Conservation (phyloP, 2,797 vertebrate species). For the Trematomus bernacchii region DNA sequence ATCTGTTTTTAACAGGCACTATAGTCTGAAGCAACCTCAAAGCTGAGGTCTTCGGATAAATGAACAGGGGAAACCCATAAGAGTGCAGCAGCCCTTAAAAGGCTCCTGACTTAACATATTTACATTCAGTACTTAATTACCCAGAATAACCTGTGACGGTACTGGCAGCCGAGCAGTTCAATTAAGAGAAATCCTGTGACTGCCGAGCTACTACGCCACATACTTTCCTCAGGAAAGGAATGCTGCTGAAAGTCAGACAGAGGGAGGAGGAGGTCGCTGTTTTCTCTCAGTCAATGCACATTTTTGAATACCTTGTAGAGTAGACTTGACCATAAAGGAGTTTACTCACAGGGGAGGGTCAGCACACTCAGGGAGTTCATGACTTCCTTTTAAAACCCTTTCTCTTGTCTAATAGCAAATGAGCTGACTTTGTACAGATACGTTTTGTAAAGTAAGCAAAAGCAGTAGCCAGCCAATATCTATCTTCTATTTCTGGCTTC, state of each 20-base stretch:
- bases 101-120: slow-evolving; percentile 62
- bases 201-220: slow-evolving; percentile 76
- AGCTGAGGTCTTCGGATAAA: neutral
- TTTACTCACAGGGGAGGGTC: neutral
- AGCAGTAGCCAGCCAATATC: slow-evolving; percentile 74
- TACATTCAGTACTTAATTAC: slow-evolving; percentile 64
- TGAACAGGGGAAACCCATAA: slow-evolving; percentile 21
- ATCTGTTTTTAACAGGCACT: slow-evolving; percentile 42
- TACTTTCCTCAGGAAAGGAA: slow-evolving; percentile 81
- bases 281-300: slow-evolving; percentile 62
- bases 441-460: slow-evolving; percentile 79
- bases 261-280: slow-evolving; percentile 51
- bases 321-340: slow-evolving; percentile 32
- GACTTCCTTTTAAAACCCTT: neutral
- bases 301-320: slow-evolving; percentile 59
- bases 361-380: neutral
- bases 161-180: slow-evolving; percentile 59
- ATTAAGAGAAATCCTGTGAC: slow-evolving; percentile 80
- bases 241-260: slow-evolving; percentile 59
- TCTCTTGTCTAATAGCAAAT: slow-evolving; percentile 5
- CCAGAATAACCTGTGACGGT: slow-evolving; percentile 74
- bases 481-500: slow-evolving; percentile 85
- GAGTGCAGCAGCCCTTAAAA: slow-evolving; percentile 43
- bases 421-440: slow-evolving; percentile 48
- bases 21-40: slow-evolving; percentile 13